Percentiles rank a stretch among this genome's conserved stretches.
Conservation (phyloP, 2,888 invertebrate species). For the Phaonia tiefii region DNA sequence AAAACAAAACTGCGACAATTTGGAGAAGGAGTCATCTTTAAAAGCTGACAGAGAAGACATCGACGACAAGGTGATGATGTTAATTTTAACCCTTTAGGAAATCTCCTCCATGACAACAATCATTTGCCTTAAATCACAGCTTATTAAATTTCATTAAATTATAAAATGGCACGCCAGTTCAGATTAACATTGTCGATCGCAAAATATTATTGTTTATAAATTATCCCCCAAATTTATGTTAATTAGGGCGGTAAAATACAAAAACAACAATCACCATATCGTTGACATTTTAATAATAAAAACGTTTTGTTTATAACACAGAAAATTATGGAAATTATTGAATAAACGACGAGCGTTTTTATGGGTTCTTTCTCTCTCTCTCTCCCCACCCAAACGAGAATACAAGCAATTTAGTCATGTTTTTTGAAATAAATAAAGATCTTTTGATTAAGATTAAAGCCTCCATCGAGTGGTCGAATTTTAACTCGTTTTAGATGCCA, state of each 20-base stretch:
- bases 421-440: slow-evolving; percentile 2
- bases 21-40: no score
- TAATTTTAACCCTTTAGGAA: background rate
- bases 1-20: background rate
- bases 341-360: slow-evolving; percentile 16
- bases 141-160: slow-evolving; percentile 62
- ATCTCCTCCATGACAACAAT: background rate
- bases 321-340: slow-evolving; percentile 34
- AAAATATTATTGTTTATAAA: slow-evolving; percentile 52
- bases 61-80: slow-evolving; percentile 19
- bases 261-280: background rate
- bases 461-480: background rate
- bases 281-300: slow-evolving; percentile 15
- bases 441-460: slow-evolving; percentile 27
- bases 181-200: slow-evolving; percentile 36
- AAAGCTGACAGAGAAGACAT: slow-evolving; percentile 26
- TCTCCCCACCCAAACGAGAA: background rate
- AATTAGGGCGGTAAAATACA: slow-evolving; percentile 48
- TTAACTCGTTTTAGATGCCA: slow-evolving; percentile 9
- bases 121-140: slow-evolving; percentile 53
- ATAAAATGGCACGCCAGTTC: slow-evolving; percentile 41
- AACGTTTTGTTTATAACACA: slow-evolving; percentile 38
- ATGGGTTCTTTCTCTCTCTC: background rate
- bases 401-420: slow-evolving; percentile 12
- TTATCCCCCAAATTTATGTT: slow-evolving; percentile 49